Conservation (phyloP, 1,140 invertebrate species). For the Lasioglossum albipes region DNA sequence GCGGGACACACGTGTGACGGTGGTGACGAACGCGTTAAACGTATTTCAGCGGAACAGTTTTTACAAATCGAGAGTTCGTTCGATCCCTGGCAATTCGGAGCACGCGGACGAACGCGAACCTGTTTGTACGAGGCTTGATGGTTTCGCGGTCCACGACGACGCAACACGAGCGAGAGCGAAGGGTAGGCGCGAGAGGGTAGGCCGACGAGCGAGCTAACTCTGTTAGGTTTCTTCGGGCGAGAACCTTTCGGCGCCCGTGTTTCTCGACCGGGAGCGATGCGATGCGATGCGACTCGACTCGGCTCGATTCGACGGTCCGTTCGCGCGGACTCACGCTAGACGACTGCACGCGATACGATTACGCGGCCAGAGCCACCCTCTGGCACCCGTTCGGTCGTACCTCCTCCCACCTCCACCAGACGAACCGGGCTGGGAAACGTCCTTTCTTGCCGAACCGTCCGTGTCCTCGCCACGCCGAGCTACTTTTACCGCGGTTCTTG, state of each 20-base stretch:
- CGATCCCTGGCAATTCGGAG: too few species aligned
- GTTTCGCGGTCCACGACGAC: too few species aligned
- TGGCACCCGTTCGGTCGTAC: slow-evolving; percentile 38
- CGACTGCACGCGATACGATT: slow-evolving; percentile 78
- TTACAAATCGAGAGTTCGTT: too few species aligned
- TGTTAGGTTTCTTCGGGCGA: not conserved
- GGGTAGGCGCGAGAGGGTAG: not conserved
- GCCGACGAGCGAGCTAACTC: not conserved
- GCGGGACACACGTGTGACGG: too few species aligned
- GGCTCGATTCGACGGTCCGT: slow-evolving; percentile 62
- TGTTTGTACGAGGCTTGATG: too few species aligned
- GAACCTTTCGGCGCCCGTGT: slow-evolving; percentile 5
- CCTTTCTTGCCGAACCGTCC: not conserved
- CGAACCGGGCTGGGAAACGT: slow-evolving; percentile 23
- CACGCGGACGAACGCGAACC: too few species aligned
- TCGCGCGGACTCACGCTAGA: slow-evolving; percentile 73
- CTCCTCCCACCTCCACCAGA: slow-evolving; percentile 30
- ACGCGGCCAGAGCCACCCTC: slow-evolving; percentile 74
- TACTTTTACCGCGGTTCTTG: not conserved
- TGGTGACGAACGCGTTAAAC: too few species aligned
- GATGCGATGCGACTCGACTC: slow-evolving; percentile 45
- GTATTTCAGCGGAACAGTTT: too few species aligned
- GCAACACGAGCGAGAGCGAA: too few species aligned
- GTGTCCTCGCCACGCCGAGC: not conserved
- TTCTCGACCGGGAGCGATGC: slow-evolving; percentile 12